Evolutionary conservation across 2,888 invertebrate species (phyloP).

Genomic region (Marronus borbonicus): DNA sequence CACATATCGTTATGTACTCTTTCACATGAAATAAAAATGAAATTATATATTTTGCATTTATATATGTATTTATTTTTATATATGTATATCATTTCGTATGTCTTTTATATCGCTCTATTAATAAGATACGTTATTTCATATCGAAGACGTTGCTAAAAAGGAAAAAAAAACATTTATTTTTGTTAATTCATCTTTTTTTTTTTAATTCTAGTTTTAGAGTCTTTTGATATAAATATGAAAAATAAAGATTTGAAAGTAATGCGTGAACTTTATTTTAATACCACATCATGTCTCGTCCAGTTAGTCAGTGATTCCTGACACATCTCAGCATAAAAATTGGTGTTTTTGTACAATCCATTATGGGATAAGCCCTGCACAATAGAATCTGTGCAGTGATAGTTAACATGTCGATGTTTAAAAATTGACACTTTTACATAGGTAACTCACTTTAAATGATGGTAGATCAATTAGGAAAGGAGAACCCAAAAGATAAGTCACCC

Average conservation of each 20-base stretch:
- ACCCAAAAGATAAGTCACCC: too few species aligned
- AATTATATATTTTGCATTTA: slow-evolving; percentile 25
- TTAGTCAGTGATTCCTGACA: too few species aligned
- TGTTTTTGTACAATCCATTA: too few species aligned
- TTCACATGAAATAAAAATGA: slow-evolving; percentile 12
- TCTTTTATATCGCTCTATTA: slow-evolving; percentile 10
- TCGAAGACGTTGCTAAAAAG: slow-evolving; percentile 19
- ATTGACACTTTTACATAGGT: too few species aligned
- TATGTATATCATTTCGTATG: slow-evolving; percentile 32
- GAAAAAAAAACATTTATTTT: slow-evolving; percentile 25
- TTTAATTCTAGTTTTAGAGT: slow-evolving; percentile 28
- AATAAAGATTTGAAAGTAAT: slow-evolving; percentile 13
- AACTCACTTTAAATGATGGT: too few species aligned
- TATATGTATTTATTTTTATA: slow-evolving; percentile 43
- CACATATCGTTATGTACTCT: slow-evolving; percentile 9
- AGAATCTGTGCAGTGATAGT: too few species aligned
- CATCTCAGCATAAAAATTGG: too few species aligned
- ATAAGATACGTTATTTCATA: neutral
- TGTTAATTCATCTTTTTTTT: slow-evolving; percentile 43
- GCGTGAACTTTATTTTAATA: neutral
- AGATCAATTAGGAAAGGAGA: too few species aligned
- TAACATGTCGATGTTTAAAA: too few species aligned
- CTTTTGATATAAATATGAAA: slow-evolving; percentile 23
- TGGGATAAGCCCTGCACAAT: too few species aligned
- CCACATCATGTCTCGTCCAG: too few species aligned